A percentile compares a stretch with the other conserved stretches of the same genome.
Conservation (phyloP, 2,888 invertebrate genomes). For the Ypsolopha sequella region DNA sequence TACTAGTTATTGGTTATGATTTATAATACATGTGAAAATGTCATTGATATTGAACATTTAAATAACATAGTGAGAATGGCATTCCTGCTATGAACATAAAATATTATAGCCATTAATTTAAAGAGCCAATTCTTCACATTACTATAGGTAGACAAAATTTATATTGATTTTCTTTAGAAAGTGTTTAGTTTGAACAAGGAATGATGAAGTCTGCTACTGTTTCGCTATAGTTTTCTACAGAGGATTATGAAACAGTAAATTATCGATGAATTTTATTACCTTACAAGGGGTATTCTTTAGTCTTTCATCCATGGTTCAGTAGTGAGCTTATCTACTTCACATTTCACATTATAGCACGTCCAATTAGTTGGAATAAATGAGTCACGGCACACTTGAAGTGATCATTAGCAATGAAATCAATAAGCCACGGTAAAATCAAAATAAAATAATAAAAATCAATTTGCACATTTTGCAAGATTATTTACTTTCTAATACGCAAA, state of each 20-base stretch:
- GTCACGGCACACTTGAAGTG: constrained; percentile 53
- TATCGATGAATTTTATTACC: constrained; percentile 49
- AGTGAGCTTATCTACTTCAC: constrained; percentile 47
- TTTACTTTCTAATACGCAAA: neutral
- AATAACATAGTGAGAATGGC: too few species aligned
- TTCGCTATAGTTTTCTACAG: constrained; percentile 13
- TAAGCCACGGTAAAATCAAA: constrained; percentile 59
- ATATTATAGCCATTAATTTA: too few species aligned
- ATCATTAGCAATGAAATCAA: constrained; percentile 57
- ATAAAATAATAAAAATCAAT: constrained; percentile 62
- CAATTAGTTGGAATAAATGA: constrained; percentile 35
- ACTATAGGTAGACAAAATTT: neutral
- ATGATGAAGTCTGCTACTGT: constrained; percentile 11
- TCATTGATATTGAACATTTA: too few species aligned
- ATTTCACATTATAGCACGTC: constrained; percentile 52
- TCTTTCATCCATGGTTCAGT: constrained; percentile 60
- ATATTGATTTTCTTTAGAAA: neutral
- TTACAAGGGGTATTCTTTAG: constrained; percentile 63
- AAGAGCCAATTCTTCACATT: neutral
- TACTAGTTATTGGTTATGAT: too few species aligned
- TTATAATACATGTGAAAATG: too few species aligned
- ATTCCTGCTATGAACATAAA: too few species aligned
- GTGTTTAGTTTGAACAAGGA: constrained; percentile 10
- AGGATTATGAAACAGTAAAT: constrained; percentile 27
- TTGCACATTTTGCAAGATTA: constrained; percentile 21